These are phyloP conservation scores for Sycophila texana DNA, from an alignment of 2,888 invertebrate genomes.

Conservation along the genomic window DNA sequence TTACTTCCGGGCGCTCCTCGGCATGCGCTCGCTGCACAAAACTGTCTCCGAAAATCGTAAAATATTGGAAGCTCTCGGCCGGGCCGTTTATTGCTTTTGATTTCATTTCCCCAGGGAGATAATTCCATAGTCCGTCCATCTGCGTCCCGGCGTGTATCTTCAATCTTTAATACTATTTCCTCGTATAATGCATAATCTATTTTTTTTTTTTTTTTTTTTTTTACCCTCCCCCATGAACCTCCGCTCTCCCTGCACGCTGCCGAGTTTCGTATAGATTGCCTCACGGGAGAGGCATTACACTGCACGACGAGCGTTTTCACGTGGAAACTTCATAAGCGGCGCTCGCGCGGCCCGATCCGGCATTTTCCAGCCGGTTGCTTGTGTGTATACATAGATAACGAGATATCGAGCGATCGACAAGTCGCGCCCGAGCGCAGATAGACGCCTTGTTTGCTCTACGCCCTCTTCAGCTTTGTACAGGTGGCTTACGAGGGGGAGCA, in stretches of 20 bases:
- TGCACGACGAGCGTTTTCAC: constrained; percentile 31
- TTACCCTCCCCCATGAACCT: not conserved
- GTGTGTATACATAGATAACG: constrained; percentile 10
- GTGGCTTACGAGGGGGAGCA: too few species aligned
- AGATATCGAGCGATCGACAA: constrained; percentile 34
- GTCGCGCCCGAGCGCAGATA: not conserved
- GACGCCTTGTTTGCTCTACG: not conserved
- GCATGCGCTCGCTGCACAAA: not conserved
- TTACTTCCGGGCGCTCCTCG: not conserved
- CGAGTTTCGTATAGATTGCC: constrained; percentile 20
- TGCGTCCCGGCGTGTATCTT: not conserved
- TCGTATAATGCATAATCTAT: not conserved
- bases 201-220: not conserved
- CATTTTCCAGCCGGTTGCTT: not conserved
- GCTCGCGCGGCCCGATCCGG: not conserved
- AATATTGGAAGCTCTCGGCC: not conserved
- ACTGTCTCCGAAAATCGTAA: constrained; percentile 1
- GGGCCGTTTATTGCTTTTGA: constrained; percentile 34
- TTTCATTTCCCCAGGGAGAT: constrained; percentile 25
- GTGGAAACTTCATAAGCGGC: constrained; percentile 32
- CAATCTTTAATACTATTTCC: not conserved
- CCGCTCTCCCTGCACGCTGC: too few species aligned
- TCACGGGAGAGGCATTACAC: constrained; percentile 14
- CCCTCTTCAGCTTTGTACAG: not conserved
- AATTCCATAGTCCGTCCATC: constrained; percentile 26